Percentiles rank a stretch among this genome's conserved stretches.
Conservation (phyloP, 2,113 vertebrate genomes). For the Tragelaphus buxtoni region DNA sequence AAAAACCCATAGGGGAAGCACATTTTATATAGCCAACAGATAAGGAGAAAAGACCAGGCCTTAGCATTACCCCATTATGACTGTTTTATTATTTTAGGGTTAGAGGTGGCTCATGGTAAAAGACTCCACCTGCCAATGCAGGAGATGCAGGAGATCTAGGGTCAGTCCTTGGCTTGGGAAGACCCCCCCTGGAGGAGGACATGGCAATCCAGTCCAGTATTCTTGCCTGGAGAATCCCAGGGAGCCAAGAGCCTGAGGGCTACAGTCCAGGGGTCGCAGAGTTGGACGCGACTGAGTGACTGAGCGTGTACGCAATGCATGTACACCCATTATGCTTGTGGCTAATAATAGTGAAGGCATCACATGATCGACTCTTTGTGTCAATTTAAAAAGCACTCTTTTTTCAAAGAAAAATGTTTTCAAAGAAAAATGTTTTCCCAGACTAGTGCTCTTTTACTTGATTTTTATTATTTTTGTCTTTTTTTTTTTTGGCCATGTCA, state of each 20-base stretch:
- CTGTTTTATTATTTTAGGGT: too few species aligned
- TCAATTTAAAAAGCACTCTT: conserved; percentile 60
- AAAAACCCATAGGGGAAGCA: too few species aligned
- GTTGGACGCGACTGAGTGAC: background rate
- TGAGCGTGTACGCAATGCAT: background rate
- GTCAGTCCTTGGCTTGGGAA: too few species aligned
- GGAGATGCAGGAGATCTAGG: too few species aligned
- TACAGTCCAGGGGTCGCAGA: background rate
- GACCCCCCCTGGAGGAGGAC: background rate
- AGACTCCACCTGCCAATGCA: too few species aligned
- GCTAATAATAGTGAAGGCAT: conserved; percentile 25
- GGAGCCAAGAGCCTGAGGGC: background rate
- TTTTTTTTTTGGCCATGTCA: background rate
- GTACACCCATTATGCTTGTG: background rate
- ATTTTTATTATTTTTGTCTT: conserved; percentile 68
- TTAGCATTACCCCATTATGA: too few species aligned
- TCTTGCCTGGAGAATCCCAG: background rate
- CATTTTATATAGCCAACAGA: too few species aligned
- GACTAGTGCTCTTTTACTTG: background rate
- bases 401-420: background rate
- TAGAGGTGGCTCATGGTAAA: too few species aligned
- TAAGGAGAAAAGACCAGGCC: too few species aligned
- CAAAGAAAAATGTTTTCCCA: too few species aligned
- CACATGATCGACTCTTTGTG: conserved; percentile 30
- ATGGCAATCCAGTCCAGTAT: background rate